Evolutionary conservation across 1,140 invertebrate genomes (phyloP).

Genomic region (Euura saliciscinereae): DNA sequence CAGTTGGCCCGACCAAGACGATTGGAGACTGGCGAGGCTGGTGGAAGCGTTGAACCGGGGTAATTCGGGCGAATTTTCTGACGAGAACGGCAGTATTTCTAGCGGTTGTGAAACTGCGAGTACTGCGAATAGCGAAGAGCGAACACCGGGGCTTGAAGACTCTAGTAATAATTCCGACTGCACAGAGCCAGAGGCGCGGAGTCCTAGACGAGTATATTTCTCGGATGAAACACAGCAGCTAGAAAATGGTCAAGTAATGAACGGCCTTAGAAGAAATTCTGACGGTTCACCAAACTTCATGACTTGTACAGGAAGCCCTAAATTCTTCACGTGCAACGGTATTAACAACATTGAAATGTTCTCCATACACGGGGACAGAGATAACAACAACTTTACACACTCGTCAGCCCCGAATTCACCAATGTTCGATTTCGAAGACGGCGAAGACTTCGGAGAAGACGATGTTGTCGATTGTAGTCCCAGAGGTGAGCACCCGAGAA

Average conservation of each 20-base stretch:
- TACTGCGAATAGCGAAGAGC: conserved; percentile 63
- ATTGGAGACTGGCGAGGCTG: conserved; percentile 52
- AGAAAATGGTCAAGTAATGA: neutral
- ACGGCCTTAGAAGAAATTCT: conserved; percentile 47
- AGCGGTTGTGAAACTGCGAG: conserved; percentile 81
- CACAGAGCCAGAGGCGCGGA: conserved; percentile 26
- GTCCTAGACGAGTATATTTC: conserved; percentile 35
- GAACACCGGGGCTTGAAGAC: conserved; percentile 38
- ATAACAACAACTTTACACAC: conserved; percentile 28
- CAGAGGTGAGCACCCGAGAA: conserved; percentile 46
- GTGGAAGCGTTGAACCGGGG: conserved; percentile 50
- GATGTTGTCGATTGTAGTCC: conserved; percentile 54
- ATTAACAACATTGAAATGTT: conserved; percentile 38
- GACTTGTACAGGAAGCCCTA: conserved; percentile 50
- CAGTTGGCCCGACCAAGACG: conserved; percentile 55
- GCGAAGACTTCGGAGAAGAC: conserved; percentile 50
- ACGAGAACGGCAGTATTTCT: conserved; percentile 77
- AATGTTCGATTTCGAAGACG: conserved; percentile 53
- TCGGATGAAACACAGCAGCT: conserved; percentile 25
- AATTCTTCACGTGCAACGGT: conserved; percentile 36
- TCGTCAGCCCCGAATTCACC: conserved; percentile 18
- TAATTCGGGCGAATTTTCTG: conserved; percentile 51
- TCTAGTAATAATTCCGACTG: conserved; percentile 24
- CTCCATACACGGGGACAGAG: conserved; percentile 41
- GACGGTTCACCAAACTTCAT: conserved; percentile 55